Percentiles rank a stretch among this genome's conserved stretches.
Conservation (phyloP, 1,140 invertebrate genomes). For the Dinoponera quadriceps region DNA sequence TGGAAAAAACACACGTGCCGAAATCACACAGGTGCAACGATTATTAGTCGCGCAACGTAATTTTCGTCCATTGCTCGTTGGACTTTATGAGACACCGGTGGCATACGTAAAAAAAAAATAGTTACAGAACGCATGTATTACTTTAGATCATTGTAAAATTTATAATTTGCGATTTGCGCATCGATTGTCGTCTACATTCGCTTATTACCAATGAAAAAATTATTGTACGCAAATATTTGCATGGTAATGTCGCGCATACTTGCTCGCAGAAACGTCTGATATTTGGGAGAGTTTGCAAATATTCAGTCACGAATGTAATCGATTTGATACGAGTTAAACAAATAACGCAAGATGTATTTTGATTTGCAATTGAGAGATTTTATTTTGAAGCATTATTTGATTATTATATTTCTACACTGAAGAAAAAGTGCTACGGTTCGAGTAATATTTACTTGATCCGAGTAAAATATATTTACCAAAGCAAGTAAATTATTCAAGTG, state of each 20-base stretch:
- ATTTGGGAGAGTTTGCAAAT: background rate
- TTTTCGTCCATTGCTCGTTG: constrained; percentile 15
- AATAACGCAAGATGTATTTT: too few species aligned
- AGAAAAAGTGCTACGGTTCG: too few species aligned
- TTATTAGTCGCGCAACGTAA: background rate
- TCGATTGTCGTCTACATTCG: background rate
- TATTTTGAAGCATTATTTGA: too few species aligned
- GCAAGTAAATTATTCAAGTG: too few species aligned
- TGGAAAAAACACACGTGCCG: background rate
- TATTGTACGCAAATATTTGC: background rate
- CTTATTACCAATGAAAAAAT: background rate
- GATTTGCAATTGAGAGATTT: too few species aligned
- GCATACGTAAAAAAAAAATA: background rate
- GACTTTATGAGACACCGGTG: background rate
- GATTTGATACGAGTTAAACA: background rate
- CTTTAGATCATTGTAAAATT: background rate
- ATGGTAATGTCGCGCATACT: background rate
- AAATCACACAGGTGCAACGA: constrained; percentile 1
- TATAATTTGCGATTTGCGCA: background rate
- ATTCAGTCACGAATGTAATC: background rate
- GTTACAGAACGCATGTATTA: background rate
- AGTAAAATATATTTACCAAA: too few species aligned
- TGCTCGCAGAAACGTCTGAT: background rate
- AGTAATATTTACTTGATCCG: too few species aligned
- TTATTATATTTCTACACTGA: too few species aligned